phyloP scores from a whole-genome alignment of 1,140 invertebrate genomes.

The Euschistus heros region DNA sequence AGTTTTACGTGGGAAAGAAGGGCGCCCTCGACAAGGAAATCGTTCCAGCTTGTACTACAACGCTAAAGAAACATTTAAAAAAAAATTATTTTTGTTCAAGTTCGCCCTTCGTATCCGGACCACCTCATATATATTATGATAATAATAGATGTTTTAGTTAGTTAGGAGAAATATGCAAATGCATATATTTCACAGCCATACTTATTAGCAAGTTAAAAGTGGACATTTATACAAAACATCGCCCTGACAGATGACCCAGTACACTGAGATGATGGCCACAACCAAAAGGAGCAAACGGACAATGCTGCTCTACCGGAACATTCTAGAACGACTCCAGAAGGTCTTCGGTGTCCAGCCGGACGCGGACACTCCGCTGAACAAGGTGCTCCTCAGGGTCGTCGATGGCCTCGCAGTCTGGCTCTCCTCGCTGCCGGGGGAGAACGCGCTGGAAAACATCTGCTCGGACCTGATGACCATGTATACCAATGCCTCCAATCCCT shows the following conservation, averaged over 20 bases:
- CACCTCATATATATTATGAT: too few relatives aligned
- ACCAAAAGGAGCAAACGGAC: not conserved
- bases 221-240: too few relatives aligned
- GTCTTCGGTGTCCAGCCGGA: not conserved
- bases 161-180: too few relatives aligned
- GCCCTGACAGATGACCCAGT: not conserved
- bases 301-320: not conserved
- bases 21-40: too few relatives aligned
- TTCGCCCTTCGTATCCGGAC: too few relatives aligned
- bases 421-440: not conserved
- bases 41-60: too few relatives aligned
- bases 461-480: not conserved
- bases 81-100: too few relatives aligned
- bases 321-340: not conserved
- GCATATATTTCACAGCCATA: too few relatives aligned
- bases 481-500: not conserved
- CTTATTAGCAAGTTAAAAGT: too few relatives aligned
- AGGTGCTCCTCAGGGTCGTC: not conserved
- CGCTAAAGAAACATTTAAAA: too few relatives aligned
- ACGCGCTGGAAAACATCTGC: not conserved
- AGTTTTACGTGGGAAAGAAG: too few relatives aligned
- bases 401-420: not conserved
- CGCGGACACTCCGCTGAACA: not conserved
- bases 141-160: too few relatives aligned
- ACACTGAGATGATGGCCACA: not conserved